A percentile compares a stretch with the other conserved stretches of the same genome.
Conservation (phyloP, 2,888 invertebrate species). For the Nipponacmea schrenckii region DNA sequence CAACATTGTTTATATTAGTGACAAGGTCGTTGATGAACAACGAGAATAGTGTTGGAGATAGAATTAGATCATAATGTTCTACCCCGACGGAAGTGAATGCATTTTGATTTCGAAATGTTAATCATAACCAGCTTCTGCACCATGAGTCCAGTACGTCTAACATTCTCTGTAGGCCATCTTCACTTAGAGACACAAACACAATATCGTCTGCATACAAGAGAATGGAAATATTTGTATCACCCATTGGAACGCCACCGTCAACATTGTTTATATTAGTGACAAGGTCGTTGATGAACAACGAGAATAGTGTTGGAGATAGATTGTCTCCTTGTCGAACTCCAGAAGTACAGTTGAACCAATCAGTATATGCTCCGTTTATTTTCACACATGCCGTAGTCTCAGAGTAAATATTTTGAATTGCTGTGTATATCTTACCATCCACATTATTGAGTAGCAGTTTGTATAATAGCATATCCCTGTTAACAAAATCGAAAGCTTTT, state of each 20-base stretch:
- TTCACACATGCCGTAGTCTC: background rate
- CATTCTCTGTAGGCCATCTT: too few relatives aligned
- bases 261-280: too few relatives aligned
- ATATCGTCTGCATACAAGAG: too few relatives aligned
- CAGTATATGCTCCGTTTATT: background rate
- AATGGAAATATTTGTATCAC: too few relatives aligned
- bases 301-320: background rate
- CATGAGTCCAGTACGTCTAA: too few relatives aligned
- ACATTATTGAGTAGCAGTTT: constrained; percentile 21
- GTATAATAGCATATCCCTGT: constrained; percentile 25
- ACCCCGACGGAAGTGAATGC: too few relatives aligned
- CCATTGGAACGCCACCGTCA: too few relatives aligned
- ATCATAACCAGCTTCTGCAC: too few relatives aligned
- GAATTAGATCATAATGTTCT: background rate
- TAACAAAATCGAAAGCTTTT: constrained; percentile 18
- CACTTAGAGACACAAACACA: too few relatives aligned
- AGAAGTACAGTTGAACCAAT: background rate
- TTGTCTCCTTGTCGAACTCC: constrained; percentile 1
- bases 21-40: background rate
- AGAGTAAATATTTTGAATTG: constrained; percentile 4
- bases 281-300: background rate
- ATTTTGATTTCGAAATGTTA: too few relatives aligned
- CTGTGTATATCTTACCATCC: constrained; percentile 24
- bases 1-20: too few relatives aligned
- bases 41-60: background rate